Evolutionary conservation across 1,140 invertebrate genomes (phyloP), one percentile per base, ranked within the genome.

Genomic region (Neodiprion lecontei): DNA sequence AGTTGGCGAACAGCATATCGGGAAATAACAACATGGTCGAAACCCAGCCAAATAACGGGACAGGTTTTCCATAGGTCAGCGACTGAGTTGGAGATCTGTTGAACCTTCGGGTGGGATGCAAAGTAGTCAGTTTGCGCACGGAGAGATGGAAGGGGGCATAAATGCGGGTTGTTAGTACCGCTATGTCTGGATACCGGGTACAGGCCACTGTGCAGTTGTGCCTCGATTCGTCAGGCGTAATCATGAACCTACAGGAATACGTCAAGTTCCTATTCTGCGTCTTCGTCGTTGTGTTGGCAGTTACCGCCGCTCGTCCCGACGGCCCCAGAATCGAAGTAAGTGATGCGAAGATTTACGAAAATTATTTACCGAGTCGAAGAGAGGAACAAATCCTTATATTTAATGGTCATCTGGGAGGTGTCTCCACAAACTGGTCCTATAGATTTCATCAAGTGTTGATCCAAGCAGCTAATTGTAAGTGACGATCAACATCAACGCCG

Each of bases 161-260:
- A 9, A 61, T 61, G 53, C 53, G 53, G 53, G 53, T 61, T 14
- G 53, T 61, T 17, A 61, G 9, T 61, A 61, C 53, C n/a, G 11
- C 53, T 61, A 17, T 14, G 5, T 12, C 9, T 61, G 4, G 28
- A 40, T 40, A 17, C 11, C n/a, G 53, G 7, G n/a, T 61, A 61
- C 53, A 61, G 11, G 11, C 53, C 53, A 61, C 8, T 61, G 5
- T 61, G 53, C 53, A 61, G 53, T 61, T 17, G 7, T 17, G n/a
- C 8, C 11, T 12, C 53, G 53, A 61, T 14, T 61, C 53, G 11
- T 4, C 53, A 61, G n/a, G 53, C 53, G 53, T 17, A 83, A 79
- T 80, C 82, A 88, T 87, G 87, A 80, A 82, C 78, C 70, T 83
- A 28, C 80, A 83, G 66, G 78, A 84, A 9, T 82, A 80, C 75